These are phyloP conservation scores for Ranitomeya imitator DNA, from an alignment of 2,113 vertebrate species.

Conservation along the genomic window DNA sequence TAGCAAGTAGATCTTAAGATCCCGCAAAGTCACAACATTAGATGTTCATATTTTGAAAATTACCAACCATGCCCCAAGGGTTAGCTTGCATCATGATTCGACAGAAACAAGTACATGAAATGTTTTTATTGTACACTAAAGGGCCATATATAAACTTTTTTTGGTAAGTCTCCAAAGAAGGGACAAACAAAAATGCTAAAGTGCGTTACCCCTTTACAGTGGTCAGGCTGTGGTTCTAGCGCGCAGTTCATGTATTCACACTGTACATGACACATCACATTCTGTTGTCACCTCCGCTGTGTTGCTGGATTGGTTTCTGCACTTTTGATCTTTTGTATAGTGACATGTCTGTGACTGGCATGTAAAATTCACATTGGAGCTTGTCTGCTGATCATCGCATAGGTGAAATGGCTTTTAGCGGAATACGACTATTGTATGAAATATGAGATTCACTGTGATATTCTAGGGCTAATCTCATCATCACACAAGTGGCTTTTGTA, in stretches of 20 bases:
- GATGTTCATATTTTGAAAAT: too few relatives aligned
- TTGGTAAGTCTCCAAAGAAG: too few relatives aligned
- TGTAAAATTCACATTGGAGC: neutral
- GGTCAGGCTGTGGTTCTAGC: neutral
- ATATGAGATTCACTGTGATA: neutral
- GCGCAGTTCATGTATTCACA: neutral
- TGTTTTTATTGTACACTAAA: too few relatives aligned
- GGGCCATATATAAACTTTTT: too few relatives aligned
- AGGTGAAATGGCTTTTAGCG: neutral
- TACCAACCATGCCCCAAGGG: too few relatives aligned
- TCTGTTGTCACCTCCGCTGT: neutral
- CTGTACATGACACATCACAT: neutral
- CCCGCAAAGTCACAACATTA: too few relatives aligned
- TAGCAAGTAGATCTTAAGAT: too few relatives aligned
- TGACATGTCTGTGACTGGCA: constrained; percentile 25
- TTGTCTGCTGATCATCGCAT: neutral
- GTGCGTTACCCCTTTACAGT: neutral
- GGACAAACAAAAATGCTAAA: neutral
- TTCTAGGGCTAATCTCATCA: too few relatives aligned
- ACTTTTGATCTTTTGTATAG: constrained; percentile 15
- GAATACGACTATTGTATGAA: neutral
- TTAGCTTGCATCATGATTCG: too few relatives aligned
- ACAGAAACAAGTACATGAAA: too few relatives aligned
- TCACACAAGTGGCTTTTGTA: too few relatives aligned
- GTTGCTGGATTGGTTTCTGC: neutral